Conservation (phyloP, 2,888 invertebrate species). For the Hydrotaea diabolus region DNA sequence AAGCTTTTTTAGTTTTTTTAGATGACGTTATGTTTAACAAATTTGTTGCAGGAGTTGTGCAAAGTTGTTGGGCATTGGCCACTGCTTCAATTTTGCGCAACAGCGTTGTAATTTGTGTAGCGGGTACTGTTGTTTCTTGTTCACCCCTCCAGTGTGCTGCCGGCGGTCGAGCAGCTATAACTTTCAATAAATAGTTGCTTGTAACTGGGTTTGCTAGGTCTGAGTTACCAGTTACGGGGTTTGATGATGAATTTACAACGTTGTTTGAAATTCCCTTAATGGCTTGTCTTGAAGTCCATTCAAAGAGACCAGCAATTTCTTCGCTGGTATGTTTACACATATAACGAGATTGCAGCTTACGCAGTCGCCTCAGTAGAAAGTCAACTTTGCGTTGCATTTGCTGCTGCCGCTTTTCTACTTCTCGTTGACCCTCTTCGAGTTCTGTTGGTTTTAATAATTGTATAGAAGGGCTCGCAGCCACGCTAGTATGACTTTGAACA, state of each 20-base stretch:
- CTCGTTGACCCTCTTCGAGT: constrained; percentile 73
- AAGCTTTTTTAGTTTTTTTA: constrained; percentile 64
- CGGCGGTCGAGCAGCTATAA: constrained; percentile 73
- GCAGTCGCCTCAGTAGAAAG: constrained; percentile 86
- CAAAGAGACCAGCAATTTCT: constrained; percentile 89
- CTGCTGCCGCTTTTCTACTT: constrained; percentile 76
- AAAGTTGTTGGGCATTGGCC: constrained; percentile 76
- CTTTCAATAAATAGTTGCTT: constrained; percentile 66
- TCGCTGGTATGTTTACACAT: constrained; percentile 90
- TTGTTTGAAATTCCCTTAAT: constrained; percentile 61
- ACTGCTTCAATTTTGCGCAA: constrained; percentile 77
- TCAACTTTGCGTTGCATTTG: constrained; percentile 87
- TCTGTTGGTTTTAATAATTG: constrained; percentile 68
- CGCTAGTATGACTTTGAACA: constrained; percentile 14
- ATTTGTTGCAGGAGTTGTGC: constrained; percentile 69
- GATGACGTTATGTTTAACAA: constrained; percentile 43
- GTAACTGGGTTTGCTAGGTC: constrained; percentile 45
- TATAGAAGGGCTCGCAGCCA: constrained; percentile 52
- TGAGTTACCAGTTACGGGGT: constrained; percentile 55
- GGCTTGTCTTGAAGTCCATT: constrained; percentile 84
- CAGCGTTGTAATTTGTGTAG: constrained; percentile 83
- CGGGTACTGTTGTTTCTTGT: constrained; percentile 81
- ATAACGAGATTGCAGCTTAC: constrained; percentile 88
- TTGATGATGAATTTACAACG: constrained; percentile 61
- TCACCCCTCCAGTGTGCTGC: constrained; percentile 75